phyloP scores from a whole-genome alignment of 2,113 vertebrate genomes.

The Anoura caudifer region DNA sequence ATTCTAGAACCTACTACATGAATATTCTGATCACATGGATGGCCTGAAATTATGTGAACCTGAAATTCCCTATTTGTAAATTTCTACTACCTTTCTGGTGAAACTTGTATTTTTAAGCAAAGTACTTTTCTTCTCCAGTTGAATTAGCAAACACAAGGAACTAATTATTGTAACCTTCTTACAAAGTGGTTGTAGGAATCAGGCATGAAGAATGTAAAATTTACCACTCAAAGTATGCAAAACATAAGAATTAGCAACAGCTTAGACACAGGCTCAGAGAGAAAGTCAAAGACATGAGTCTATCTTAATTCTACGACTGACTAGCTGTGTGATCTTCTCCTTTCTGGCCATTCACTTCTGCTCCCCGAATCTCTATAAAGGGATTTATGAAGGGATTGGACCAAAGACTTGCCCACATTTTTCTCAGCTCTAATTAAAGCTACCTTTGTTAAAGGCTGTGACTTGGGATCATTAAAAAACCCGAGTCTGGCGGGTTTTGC shows the following conservation, averaged over 20 bases:
- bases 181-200: not conserved
- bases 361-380: not conserved
- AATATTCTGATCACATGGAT: not conserved
- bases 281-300: not conserved
- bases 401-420: not conserved
- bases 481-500: not conserved
- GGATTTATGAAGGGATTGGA: not conserved
- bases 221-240: not conserved
- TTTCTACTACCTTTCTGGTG: not conserved
- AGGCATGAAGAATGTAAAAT: not conserved
- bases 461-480: not conserved
- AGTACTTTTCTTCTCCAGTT: not conserved
- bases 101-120: not conserved
- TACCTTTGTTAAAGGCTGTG: not conserved
- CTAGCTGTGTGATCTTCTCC: not conserved
- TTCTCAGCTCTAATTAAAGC: not conserved
- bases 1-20: not conserved
- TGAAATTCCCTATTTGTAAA: slow-evolving; percentile 10
- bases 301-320: not conserved
- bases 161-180: not conserved
- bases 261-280: not conserved
- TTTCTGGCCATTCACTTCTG: not conserved
- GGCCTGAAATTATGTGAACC: not conserved
- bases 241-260: not conserved
- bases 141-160: not conserved